A percentile compares a stretch with the other conserved stretches of the same genome.
Conservation (phyloP, 2,888 invertebrate genomes). For the Megalurothrips usitatus region DNA sequence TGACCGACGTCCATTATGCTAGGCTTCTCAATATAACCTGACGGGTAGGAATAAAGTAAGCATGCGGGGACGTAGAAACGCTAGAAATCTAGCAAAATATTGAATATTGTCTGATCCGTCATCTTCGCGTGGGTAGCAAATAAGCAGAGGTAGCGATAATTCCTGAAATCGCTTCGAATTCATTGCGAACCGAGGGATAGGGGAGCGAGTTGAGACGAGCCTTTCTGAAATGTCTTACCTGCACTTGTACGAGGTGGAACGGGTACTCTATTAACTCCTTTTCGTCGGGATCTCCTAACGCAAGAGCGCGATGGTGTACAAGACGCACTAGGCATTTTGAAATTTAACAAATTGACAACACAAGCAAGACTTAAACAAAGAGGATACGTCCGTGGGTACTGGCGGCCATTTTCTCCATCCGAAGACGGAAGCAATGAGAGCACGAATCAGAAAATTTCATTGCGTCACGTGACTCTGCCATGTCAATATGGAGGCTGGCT, state of each 20-base stretch:
- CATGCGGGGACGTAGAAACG: background rate
- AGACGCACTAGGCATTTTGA: constrained; percentile 91
- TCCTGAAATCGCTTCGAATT: constrained; percentile 10
- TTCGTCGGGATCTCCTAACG: constrained; percentile 85
- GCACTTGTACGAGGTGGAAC: constrained; percentile 75
- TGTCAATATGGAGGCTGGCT: constrained; percentile 39
- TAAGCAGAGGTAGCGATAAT: background rate
- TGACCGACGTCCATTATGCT: constrained; percentile 24
- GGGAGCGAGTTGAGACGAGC: background rate
- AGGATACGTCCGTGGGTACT: constrained; percentile 69
- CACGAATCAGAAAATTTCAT: constrained; percentile 38
- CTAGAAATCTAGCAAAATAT: too few species aligned
- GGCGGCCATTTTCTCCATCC: constrained; percentile 78
- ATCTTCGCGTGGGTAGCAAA: too few species aligned
- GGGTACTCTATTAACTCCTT: constrained; percentile 83
- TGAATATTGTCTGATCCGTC: too few species aligned
- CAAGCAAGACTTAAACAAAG: constrained; percentile 66
- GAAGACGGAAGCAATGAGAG: constrained; percentile 43
- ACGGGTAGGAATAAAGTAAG: background rate
- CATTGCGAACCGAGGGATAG: background rate
- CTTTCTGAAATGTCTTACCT: constrained; percentile 50
- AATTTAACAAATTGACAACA: constrained; percentile 42
- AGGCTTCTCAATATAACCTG: constrained; percentile 20
- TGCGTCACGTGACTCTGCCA: constrained; percentile 45
- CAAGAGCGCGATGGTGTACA: constrained; percentile 89